These are phyloP conservation scores for Mormyrus hasselquistii DNA, from an alignment of 2,797 vertebrate genomes.

Conservation along the genomic window DNA sequence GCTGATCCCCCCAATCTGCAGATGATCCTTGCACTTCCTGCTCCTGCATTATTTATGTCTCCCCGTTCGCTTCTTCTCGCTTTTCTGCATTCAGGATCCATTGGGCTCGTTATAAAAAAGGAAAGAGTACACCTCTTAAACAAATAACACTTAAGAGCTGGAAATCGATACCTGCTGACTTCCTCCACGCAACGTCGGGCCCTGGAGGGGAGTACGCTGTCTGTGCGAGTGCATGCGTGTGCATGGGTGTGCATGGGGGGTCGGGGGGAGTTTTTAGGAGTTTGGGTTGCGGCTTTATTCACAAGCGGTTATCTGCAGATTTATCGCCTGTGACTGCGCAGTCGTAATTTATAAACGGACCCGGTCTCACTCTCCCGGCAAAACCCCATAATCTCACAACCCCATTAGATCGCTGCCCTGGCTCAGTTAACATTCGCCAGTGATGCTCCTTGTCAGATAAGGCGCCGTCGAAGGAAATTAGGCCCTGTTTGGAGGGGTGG, in stretches of 20 bases:
- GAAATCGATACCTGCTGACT: conserved; percentile 14
- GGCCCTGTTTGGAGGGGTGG: not conserved
- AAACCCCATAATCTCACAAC: not conserved
- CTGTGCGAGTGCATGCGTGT: conserved; percentile 9
- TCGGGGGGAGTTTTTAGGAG: conserved; percentile 13
- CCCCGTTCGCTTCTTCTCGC: not conserved
- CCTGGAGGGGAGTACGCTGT: conserved; percentile 34
- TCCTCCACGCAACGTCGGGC: not conserved
- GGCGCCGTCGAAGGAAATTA: not conserved
- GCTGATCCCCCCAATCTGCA: not conserved
- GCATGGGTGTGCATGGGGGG: conserved; percentile 21
- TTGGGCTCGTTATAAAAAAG: not conserved
- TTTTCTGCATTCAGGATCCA: not conserved
- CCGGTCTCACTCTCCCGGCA: conserved; percentile 52
- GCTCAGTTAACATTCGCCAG: not conserved
- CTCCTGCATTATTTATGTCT: conserved; percentile 23
- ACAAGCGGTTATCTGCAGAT: conserved; percentile 55
- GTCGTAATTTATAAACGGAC: conserved; percentile 70
- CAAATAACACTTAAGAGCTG: conserved; percentile 22
- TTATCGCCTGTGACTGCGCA: conserved; percentile 65
- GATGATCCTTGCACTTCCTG: conserved; percentile 6
- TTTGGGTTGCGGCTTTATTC: conserved; percentile 51
- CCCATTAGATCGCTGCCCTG: conserved; percentile 39
- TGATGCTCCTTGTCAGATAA: not conserved
- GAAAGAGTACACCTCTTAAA: conserved; percentile 16